Evolutionary conservation across 2,113 vertebrate genomes (phyloP).

Genomic region (Forbesichthys papilliferus): DNA sequence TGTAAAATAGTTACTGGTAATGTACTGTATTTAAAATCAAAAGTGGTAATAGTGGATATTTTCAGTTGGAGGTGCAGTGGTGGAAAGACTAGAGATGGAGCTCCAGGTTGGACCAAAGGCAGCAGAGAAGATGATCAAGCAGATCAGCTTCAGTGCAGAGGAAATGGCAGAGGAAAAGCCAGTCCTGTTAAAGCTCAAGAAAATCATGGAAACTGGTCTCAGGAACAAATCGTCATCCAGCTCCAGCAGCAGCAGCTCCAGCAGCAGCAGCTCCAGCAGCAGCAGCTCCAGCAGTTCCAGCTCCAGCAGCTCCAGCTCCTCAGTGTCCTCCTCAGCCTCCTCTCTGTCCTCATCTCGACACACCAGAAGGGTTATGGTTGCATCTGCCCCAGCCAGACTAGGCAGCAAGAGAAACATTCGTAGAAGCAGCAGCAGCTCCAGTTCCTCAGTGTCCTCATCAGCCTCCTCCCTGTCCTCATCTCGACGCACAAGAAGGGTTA

Average conservation of each 20-base stretch:
- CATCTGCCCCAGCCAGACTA: not conserved
- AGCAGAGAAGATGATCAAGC: conserved; percentile 73
- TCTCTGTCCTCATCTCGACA: conserved; percentile 32
- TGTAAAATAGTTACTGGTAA: not conserved
- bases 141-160: conserved; percentile 55
- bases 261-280: conserved; percentile 22
- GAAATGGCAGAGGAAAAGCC: conserved; percentile 42
- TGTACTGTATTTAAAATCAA: not conserved
- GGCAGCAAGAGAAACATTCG: not conserved
- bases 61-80: conserved; percentile 62
- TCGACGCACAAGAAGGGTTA: conserved; percentile 1
- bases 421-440: conserved; percentile 9
- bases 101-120: conserved; percentile 76
- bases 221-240: conserved; percentile 41
- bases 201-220: conserved; percentile 63
- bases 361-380: conserved; percentile 1
- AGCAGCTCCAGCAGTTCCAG: conserved; percentile 13
- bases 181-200: conserved; percentile 74
- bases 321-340: conserved; percentile 31
- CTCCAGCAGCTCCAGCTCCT: conserved; percentile 12
- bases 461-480: conserved; percentile 44
- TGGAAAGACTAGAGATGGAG: conserved; percentile 81
- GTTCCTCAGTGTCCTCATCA: conserved; percentile 26
- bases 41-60: not conserved
- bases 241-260: conserved; percentile 43